Evolutionary conservation across 2,797 vertebrate species (phyloP), one percentile per base, ranked within the genome.

Genomic region (Crocidura indochinensis): DNA sequence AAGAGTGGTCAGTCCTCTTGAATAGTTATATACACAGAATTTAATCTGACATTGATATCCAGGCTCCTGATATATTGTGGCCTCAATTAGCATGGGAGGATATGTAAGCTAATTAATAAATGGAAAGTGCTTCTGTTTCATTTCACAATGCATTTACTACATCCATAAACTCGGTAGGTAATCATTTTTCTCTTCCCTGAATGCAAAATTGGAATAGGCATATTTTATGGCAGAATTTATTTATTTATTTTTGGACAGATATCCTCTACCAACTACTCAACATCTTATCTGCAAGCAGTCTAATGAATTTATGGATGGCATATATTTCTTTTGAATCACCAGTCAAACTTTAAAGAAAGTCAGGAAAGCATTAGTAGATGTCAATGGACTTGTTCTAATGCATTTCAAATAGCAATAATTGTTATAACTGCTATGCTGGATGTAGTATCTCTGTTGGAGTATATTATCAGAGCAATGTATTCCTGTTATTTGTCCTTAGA

Each of bases 151-250:
- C 82, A 10, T 71, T 91, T 26, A 80, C 6, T 82, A 69, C 12
- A 17, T 68, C 62, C 20, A 3, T 67, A 6, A n/a, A 80, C 17
- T 86, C 15, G 80, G 8, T 83, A n/a, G 1, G 4, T 76, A 26
- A 85, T 31, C 6, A 49, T 88, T 90, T 90, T 64, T 17, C 29
- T 60, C 27, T 68, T 64, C 1, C n/a, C 51, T 49, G 88, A 75
- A 65, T 88, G 56, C 83, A 80, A 90, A 83, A 76, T 84, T 90
- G 46, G 11, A 38, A 91, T 77, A 27, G 47, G 2, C 24, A 51
- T 62, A 47, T 24, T 78, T 90, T 11, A 4, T 51, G 62, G 29
- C 27, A 84, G 38, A 71, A 90, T 65, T 46, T 8, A 11, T 82
- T 0, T 49, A 71, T 26, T 76, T 14, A 29, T 38, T 88, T 14